A percentile compares a stretch with the other conserved stretches of the same genome.
Conservation (phyloP, 2,113 vertebrate genomes). For the Corydoras maculifer region DNA sequence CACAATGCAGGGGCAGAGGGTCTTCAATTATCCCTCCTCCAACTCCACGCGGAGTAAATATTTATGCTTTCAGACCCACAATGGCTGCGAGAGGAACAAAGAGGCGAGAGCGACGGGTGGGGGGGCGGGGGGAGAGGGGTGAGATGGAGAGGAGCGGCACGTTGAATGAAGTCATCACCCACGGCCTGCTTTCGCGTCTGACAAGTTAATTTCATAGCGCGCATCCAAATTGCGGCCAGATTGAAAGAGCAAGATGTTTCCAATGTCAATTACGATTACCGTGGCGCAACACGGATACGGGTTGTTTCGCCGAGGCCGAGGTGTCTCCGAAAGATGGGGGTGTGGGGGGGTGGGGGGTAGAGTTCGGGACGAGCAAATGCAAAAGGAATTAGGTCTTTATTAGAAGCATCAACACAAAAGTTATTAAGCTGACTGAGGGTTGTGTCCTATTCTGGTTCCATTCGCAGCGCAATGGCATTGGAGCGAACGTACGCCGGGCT, state of each 20-base stretch:
- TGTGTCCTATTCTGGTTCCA: conserved; percentile 6
- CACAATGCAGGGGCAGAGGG: not conserved
- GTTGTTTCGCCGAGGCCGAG: conserved; percentile 26
- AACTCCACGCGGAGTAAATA: conserved; percentile 8
- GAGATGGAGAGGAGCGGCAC: not conserved
- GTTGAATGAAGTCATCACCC: conserved; percentile 31
- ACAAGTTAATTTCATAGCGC: conserved; percentile 48
- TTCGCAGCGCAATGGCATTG: not conserved
- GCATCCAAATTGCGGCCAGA: conserved; percentile 36
- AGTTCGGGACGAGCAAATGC: not conserved
- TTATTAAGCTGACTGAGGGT: conserved; percentile 31
- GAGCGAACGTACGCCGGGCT: conserved; percentile 21
- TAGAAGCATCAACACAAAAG: conserved; percentile 31
- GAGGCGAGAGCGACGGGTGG: not conserved
- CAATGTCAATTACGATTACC: conserved; percentile 47
- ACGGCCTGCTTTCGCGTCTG: conserved; percentile 32
- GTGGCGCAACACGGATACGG: conserved; percentile 24
- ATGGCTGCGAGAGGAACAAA: not conserved
- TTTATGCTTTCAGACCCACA: not conserved
- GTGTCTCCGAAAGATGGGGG: not conserved
- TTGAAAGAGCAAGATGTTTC: conserved; percentile 43
- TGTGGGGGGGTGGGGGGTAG: not conserved
- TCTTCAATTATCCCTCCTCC: not conserved
- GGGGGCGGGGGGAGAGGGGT: not conserved
- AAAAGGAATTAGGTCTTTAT: conserved; percentile 36